Base-by-base conservation (phyloP, 2,888 invertebrate species). In the Macrosiphum euphorbiae region DNA sequence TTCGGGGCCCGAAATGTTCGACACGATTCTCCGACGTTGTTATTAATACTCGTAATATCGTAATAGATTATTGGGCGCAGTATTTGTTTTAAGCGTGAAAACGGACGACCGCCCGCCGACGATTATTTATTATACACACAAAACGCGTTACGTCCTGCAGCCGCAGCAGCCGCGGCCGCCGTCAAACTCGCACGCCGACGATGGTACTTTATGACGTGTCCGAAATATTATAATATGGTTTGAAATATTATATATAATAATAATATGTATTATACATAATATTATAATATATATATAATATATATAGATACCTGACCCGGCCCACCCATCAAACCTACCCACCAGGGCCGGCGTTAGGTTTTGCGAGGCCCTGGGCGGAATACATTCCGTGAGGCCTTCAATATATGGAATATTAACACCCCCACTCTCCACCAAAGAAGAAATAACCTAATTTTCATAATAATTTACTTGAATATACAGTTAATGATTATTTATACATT, bases 21-120 rank as follows among this genome's bases (percentile, higher is more conserved):
- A 52, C 52, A 55, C 58, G 88, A 35, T 58, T 58, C 88, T 44
- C 88, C 88, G 88, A 11, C 88, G 88, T 26, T 88, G 58, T 52
- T 58, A 88, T 58, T 88, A 88, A 41, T 41, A 58, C 41, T 67
- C n/a, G n/a, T 55, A 88, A 24, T 52, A 58, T 88, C 55, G 55
- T 88, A 50, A 55, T 58, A 41, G 86, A 44, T 88, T 88, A 41
- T 88, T 88, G 88, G 55, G 35, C 28, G 88, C 35, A 52, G 52
- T 88, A 88, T 88, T 88, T 88, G 88, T 88, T 88, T 88, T 88
- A 35, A 3, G 88, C 44, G 88, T 58, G 58, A 58, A 88, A 88
- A 88, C 88, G 88, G 41, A 55, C 58, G 88, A 88, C 88, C 88
- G 88, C 58, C 88, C 88, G 88, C 28, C 58, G 58, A 87, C 88